phyloP scores from a whole-genome alignment of 2,113 vertebrate genomes.

The Oreochromis niloticus region DNA sequence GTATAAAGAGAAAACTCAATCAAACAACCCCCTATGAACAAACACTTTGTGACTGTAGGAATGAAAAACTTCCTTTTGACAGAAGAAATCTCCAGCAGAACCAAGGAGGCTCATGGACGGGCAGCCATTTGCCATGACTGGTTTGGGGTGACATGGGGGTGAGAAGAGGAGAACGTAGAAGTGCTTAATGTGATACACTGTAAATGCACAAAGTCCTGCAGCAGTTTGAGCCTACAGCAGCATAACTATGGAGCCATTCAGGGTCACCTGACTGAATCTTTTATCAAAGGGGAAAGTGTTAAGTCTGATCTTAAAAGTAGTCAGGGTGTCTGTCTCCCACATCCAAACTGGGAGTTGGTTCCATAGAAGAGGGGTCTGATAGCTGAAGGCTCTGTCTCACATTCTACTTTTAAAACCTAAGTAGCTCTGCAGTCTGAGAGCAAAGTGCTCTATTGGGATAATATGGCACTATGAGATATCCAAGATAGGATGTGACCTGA shows the following conservation, averaged over 20 bases:
- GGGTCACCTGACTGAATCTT: not conserved
- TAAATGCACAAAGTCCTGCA: not conserved
- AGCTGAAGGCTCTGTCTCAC: not conserved
- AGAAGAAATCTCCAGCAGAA: not conserved
- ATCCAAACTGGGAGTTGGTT: not conserved
- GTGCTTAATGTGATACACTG: not conserved
- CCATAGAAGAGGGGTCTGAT: not conserved
- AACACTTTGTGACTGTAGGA: not conserved
- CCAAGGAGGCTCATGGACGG: not conserved
- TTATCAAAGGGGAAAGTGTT: not conserved
- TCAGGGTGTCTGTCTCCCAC: not conserved
- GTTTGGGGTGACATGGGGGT: not conserved
- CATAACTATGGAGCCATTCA: not conserved
- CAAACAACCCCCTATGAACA: not conserved
- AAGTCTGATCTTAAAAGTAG: not conserved
- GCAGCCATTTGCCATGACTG: not conserved
- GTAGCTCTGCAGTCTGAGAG: not conserved
- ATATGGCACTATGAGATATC: not conserved
- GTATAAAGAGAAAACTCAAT: not conserved
- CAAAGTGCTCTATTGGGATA: not conserved
- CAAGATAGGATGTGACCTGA: not conserved
- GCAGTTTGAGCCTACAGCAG: not conserved
- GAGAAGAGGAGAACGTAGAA: not conserved
- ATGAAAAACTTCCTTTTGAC: not conserved
- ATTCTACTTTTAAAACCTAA: not conserved